Base-by-base conservation (phyloP, 2,888 invertebrate genomes). In the Scaptomyza caliginosa region DNA sequence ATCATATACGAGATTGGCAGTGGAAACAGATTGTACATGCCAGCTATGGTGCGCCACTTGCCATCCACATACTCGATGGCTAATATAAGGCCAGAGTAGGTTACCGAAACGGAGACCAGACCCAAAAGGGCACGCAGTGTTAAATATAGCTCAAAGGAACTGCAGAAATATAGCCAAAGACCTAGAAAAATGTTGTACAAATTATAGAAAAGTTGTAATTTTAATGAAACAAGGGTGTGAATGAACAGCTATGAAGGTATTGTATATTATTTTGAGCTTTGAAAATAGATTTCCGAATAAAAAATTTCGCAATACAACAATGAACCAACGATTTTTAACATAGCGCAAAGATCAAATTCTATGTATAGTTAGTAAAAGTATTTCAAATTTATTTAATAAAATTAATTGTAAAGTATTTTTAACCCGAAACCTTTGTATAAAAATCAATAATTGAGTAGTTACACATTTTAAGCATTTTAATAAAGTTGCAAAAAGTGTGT, bases 21-120 rank as follows among this genome's bases (percentile, higher is more conserved):
- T 63, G 96, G 96, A 89, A 96, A 95, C 83, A 96, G 93, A 90
- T 96, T 96, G 78, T 95, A 95, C 63, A 96, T 95, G 55, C 96
- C 96, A 2, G 96, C 94, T 58, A 96, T 94, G 3, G 95, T 96
- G 66, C 96, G 93, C 95, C 96, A 96, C 77, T 95, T 94, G 2
- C 96, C 95, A 36, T 95, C 95, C 3, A 96, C 95, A 55, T 95
- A 92, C 90, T 96, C 96, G 77, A 96, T 95, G 32, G 95, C 94
- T 30, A 96, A 92, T 5, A 96, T 96, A 79, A 96, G 95, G 23
- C 95, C 95, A 34, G 96, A 94, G 90, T 96, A 95, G 21, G 96
- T 96, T 45, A 96, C 94, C 16, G 96, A 95, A n/a, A 96, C 95
- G 1, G 95, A 95, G 11, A 95, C 94, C 75, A 95, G 93, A 0